Conservation (phyloP, 2,888 invertebrate species). For the Cistogaster globosa region DNA sequence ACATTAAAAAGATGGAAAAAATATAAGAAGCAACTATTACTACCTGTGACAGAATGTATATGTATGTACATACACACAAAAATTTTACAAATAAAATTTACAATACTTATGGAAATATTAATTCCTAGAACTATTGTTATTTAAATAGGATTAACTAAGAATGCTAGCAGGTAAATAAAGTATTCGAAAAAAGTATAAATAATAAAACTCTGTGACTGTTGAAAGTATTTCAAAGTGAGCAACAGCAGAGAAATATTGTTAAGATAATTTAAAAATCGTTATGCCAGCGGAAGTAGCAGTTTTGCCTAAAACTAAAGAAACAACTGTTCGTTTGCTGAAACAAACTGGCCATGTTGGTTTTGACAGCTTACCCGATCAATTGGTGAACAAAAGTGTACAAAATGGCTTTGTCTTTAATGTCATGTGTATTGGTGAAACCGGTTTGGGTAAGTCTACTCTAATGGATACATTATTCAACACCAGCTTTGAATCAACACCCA, state of each 20-base stretch:
- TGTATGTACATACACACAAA: neutral
- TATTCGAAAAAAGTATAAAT: neutral
- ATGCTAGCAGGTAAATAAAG: neutral
- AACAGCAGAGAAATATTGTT: neutral
- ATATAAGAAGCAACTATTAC: neutral
- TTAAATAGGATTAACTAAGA: neutral
- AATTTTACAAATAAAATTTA: neutral
- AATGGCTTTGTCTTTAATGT: slow-evolving; percentile 99
- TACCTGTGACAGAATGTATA: neutral
- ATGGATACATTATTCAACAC: slow-evolving; percentile 99
- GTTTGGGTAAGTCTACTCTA: slow-evolving; percentile 98
- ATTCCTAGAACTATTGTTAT: slow-evolving; percentile 18
- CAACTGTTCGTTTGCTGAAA: slow-evolving; percentile 87
- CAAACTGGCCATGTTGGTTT: slow-evolving; percentile 98
- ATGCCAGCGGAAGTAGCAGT: slow-evolving; percentile 28
- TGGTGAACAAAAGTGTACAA: slow-evolving; percentile 98
- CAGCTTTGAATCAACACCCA: slow-evolving; percentile 96
- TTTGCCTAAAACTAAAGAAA: slow-evolving; percentile 4
- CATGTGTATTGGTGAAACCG: slow-evolving; percentile 97
- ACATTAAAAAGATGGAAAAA: neutral
- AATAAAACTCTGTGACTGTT: neutral
- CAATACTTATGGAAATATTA: neutral
- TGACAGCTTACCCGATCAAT: slow-evolving; percentile 98
- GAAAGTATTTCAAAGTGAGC: slow-evolving; percentile 5
- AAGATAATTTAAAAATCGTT: neutral